These are phyloP conservation scores for Agrochola lychnidis DNA, from an alignment of 2,888 invertebrate species.

Conservation along the genomic window DNA sequence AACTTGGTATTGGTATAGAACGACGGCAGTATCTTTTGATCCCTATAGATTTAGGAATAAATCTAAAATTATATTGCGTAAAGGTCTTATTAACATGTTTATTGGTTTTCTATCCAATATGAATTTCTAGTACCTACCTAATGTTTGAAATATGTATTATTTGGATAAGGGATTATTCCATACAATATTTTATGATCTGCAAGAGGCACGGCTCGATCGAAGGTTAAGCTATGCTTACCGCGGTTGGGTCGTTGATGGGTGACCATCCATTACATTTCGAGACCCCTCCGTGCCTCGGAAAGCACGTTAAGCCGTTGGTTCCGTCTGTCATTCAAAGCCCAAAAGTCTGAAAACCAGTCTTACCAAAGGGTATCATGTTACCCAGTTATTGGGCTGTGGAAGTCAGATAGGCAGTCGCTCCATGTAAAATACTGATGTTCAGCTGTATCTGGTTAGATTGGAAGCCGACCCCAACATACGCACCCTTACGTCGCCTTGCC, in stretches of 20 bases:
- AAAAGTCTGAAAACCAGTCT: too few species aligned
- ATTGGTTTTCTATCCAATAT: constrained; percentile 1
- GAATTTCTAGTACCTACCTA: not conserved
- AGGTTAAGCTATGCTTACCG: not conserved
- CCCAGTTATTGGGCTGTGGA: not conserved
- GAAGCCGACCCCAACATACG: not conserved
- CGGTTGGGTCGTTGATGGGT: too few species aligned
- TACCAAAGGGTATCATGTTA: too few species aligned
- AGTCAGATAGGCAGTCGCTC: not conserved
- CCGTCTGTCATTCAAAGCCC: too few species aligned
- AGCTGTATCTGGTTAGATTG: not conserved
- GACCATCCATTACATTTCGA: too few species aligned
- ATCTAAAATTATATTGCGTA: constrained; percentile 16
- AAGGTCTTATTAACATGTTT: not conserved
- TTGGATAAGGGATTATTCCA: not conserved
- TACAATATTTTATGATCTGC: not conserved
- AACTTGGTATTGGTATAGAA: constrained; percentile 13
- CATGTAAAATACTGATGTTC: not conserved
- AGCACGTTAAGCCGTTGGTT: too few species aligned
- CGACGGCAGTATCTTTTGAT: constrained; percentile 13
- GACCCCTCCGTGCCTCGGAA: too few species aligned
- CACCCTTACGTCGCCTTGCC: too few species aligned
- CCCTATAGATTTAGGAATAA: not conserved
- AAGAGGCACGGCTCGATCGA: not conserved
- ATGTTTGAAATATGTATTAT: not conserved